A percentile compares a stretch with the other conserved stretches of the same genome.
These are phyloP conservation scores for Pelecanoides urinatrix DNA, from an alignment of 2,113 vertebrate species.

Conservation along the genomic window DNA sequence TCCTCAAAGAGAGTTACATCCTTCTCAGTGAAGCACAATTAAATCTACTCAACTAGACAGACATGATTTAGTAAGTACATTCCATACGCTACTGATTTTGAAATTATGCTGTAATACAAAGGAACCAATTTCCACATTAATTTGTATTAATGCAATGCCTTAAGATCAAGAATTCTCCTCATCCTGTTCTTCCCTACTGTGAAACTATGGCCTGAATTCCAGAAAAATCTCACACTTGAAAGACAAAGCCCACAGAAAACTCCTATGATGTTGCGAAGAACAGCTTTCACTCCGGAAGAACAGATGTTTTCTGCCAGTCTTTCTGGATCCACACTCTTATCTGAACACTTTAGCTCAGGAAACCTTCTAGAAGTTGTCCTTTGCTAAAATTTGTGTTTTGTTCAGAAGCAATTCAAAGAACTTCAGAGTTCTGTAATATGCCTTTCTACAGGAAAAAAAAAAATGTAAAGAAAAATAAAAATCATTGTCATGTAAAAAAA, in stretches of 20 bases:
- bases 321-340: background rate
- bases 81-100: constrained; percentile 7
- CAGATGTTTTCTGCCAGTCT: background rate
- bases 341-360: background rate
- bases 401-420: background rate
- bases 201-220: background rate
- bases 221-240: constrained; percentile 13
- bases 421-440: background rate
- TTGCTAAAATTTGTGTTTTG: background rate
- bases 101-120: constrained; percentile 41
- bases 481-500: background rate
- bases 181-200: background rate
- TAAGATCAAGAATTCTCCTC: constrained; percentile 32
- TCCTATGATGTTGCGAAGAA: background rate
- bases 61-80: constrained; percentile 2
- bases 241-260: background rate
- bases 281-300: background rate
- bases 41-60: constrained; percentile 3
- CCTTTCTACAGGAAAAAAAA: background rate
- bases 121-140: constrained; percentile 50
- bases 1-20: background rate
- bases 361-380: background rate
- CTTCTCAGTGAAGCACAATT: background rate
- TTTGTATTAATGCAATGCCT: constrained; percentile 32
- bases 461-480: background rate